Evolutionary conservation across 2,113 vertebrate genomes (phyloP).

Genomic region (Synodontis membranacea): DNA sequence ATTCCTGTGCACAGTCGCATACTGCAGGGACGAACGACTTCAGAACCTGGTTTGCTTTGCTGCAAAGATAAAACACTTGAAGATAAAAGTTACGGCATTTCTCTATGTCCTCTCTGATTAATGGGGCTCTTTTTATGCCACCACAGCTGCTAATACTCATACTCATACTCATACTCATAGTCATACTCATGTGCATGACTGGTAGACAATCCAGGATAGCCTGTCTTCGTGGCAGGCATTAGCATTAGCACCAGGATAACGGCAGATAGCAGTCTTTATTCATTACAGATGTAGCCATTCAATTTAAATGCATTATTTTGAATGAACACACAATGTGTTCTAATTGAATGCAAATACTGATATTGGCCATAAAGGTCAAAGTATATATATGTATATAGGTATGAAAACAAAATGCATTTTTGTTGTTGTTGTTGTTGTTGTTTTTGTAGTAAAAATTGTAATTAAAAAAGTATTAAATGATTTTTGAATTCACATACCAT

Average conservation of each 20-base stretch:
- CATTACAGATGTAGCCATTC: not conserved
- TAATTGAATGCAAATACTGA: not conserved
- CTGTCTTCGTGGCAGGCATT: not conserved
- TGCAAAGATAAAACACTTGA: conserved; percentile 6
- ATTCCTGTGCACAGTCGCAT: conserved; percentile 26
- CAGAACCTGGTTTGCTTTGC: conserved; percentile 20
- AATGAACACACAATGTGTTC: not conserved
- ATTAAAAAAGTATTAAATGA: no score
- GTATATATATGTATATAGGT: no score
- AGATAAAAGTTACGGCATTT: conserved; percentile 16
- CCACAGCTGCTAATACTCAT: not conserved
- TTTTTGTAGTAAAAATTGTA: no score
- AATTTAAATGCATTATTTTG: not conserved
- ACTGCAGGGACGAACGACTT: not conserved
- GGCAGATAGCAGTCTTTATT: not conserved
- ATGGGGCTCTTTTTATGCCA: conserved; percentile 13
- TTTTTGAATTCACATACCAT: no score
- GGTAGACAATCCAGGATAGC: conserved; percentile 3
- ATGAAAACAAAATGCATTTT: no score
- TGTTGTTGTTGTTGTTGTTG: no score
- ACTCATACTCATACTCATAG: no score
- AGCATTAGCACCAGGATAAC: not conserved
- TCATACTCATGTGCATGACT: conserved; percentile 11
- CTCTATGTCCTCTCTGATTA: not conserved
- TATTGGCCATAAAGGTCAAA: not conserved